Base-by-base conservation (phyloP, 2,797 vertebrate genomes). In the Neosilurus hyrtlii region DNA sequence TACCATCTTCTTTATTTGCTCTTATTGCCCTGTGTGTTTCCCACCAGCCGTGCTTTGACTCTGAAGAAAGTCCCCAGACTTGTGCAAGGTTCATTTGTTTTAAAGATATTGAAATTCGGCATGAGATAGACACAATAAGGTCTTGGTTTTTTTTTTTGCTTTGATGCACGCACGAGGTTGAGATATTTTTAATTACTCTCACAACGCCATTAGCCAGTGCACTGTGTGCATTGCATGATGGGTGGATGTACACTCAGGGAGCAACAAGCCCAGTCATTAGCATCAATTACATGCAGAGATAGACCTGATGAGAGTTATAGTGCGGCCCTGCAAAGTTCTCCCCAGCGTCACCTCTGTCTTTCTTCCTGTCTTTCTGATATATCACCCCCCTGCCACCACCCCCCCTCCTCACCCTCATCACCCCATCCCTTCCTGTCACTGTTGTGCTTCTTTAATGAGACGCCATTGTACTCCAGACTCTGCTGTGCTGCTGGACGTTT, bases 41-140 rank as follows among this genome's bases (percentile, higher is more conserved):
- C 35, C 73, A 67, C 84, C 61, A 65, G 62, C 73, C 22, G 56
- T 18, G n/a, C 57, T 43, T 51, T 56, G 75, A 63, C 57, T 8
- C 24, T 76, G 68, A 52, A 89, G 89, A 85, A 88, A 83, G 72
- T 83, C 79, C n/a, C 71, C 68, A 86, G 86, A 86, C 63, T 86
- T 91, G 89, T 88, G 91, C 89, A 91, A 91, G 91, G 89, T 91
- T 84, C 81, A 89, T 92, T 90, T 89, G 87, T 90, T 89, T 90
- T 87, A 86, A 85, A 87, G 87, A 84, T 84, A 90, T 89, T 87
- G 89, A 86, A 89, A 90, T 90, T 87, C 81, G 86, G 79, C 85
- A 88, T 85, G 90, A 93, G 92, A 74, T 35, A 26, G 30, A 75
- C 86, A 75, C 86, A 88, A 90, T 86, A 88, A 86, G 76, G 80